Evolutionary conservation across 2,797 vertebrate genomes (phyloP), one percentile per base, ranked within the genome.

Genomic region (Poecilia velifera): DNA sequence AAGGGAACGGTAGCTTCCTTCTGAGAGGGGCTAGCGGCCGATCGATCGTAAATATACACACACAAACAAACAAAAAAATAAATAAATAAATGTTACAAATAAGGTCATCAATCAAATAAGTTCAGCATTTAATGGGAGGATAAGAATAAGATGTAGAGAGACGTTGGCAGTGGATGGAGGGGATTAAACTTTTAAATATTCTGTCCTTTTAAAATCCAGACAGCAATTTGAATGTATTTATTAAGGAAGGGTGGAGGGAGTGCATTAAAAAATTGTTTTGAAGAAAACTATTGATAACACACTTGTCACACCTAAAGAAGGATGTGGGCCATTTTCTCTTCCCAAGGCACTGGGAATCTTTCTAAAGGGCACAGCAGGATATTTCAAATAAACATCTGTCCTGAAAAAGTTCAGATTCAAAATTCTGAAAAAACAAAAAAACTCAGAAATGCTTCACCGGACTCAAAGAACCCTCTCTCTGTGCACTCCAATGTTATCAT

Each of bases 1-100:
- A 90, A 91, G 91, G 93, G 92, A 90, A 91, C 84, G 81, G 87
- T 77, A 84, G 86, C 88, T 80, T 83, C 72, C 20, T 79, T 73
- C 80, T 81, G 81, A 83, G 77, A 59, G 68, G 72, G 70, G 18
- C 51, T 82, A 72, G 74, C 74, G 81, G 83, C 87, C 81, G 71
- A 86, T 31, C 70, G 68, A 87, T 84, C 76, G 51, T 72, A 73
- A 43, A 51, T 47, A 81, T 5, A 72, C 14, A 78, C 34, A 59
- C 20, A 73, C 0, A 39, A 59, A 59, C 12, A 28, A 71, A 39
- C 34, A 41, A 34, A 41, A 41, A 41, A 7, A 45, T 31, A 31
- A 31, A 31, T 31, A 31, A 31, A 1, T 31, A 46, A 46, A n/a
- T 71, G 41, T 71, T 18, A 71, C 41, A 45, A 45, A 71, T 28